Percentiles rank a stretch among this genome's conserved stretches.
Conservation (phyloP, 53 echinoderm and acorn worm species). For the Holothuria leucospilota region DNA sequence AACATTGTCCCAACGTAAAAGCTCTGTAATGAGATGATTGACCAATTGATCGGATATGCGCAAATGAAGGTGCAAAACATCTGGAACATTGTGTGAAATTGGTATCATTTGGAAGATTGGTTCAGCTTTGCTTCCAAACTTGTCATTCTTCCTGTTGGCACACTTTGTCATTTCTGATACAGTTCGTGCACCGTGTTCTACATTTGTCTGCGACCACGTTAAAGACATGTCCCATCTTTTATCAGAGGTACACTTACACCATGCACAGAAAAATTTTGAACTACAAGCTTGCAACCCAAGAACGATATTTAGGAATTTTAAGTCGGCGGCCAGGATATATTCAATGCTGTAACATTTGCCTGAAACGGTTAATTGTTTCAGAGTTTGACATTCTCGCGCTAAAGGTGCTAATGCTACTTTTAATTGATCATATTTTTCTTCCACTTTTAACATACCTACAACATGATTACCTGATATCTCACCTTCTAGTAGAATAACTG, state of each 20-base stretch:
- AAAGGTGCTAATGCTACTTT: not conserved
- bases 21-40: not conserved
- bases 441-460: conserved; percentile 5
- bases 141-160: not conserved
- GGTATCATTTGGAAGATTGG: conserved; percentile 12
- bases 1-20: no score
- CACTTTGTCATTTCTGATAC: not conserved
- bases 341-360: not conserved
- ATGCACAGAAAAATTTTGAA: not conserved
- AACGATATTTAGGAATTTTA: not conserved
- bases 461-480: conserved; percentile 10
- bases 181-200: conserved; percentile 5
- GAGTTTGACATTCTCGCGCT: not conserved
- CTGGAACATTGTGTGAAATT: conserved; percentile 6
- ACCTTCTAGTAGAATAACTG: not conserved
- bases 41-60: conserved; percentile 29
- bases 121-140: not conserved
- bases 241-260: not conserved
- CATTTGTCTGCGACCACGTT: conserved; percentile 5
- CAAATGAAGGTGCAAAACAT: not conserved
- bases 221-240: conserved; percentile 19
- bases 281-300: conserved; percentile 16
- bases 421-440: conserved; percentile 24
- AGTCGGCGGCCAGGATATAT: not conserved
- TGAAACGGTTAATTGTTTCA: not conserved